Evolutionary conservation across 2,797 vertebrate species (phyloP), one percentile per base, ranked within the genome.

Genomic region (Platyrinchus mystaceus): DNA sequence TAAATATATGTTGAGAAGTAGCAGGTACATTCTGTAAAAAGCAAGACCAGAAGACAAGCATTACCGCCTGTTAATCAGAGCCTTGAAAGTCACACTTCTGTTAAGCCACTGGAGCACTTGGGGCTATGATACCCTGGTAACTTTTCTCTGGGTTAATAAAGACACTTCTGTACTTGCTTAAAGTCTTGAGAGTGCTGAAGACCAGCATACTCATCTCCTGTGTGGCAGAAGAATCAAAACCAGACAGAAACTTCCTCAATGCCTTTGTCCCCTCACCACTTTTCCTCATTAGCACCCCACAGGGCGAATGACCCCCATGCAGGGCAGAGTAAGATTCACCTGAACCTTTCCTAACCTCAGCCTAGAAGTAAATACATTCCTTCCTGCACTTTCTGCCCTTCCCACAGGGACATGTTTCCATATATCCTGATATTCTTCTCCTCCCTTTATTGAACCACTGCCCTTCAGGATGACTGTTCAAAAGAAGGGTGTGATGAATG

Each of bases 121-220:
- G 36, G 28, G 23, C 46, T 56, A 11, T 66, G 62, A 37, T 14
- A 22, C 8, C 20, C n/a, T 53, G 32, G 16, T 58, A 75, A 50
- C 19, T 89, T 90, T 68, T 58, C 46, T 52, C 36, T 76, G 26
- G 15, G 10, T 80, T 79, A 63, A 55, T 79, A 76, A 59, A 92
- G 70, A 87, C 27, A n/a, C 9, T 84, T 81, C 6, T 3, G 18
- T 67, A 37, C 32, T 70, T 63, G 53, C 37, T 68, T 86, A 4
- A 75, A 83, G 46, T 28, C 66, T 69, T 44, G 7, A 56, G 27
- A 56, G 53, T 36, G 21, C 26, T 62, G 37, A 64, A 89, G 49
- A 18, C 37, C 52, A 59, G n/a, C 32, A 23, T 26, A 36, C 5
- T 64, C 0, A 0, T 58, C 41, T 52, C 27, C 26, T n/a, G 19